Evolutionary conservation across 2,888 invertebrate species (phyloP), one percentile per base, ranked within the genome.

Genomic region (Ochropleura plecta): DNA sequence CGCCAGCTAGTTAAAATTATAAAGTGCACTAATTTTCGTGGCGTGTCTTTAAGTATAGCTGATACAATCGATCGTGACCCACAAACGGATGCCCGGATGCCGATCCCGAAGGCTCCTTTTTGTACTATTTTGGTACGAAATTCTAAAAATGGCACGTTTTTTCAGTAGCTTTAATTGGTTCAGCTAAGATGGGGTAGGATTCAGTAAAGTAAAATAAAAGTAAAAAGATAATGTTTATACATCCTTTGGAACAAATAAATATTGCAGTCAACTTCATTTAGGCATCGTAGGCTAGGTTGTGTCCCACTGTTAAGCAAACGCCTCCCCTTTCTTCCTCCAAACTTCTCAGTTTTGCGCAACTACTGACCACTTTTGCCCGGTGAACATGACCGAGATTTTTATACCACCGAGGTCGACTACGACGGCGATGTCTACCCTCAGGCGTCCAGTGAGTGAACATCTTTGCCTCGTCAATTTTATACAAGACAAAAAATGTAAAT

Each of bases 21-120:
- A 20, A 49, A 18, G 55, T 18, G 18, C 55, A 18, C 44, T 16
- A 40, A 30, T 73, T 74, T 75, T 40, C 18, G 42, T 60, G n/a
- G 48, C 14, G 10, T n/a, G 5, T 46, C 18, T 49, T 55, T 49
- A 53, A 73, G 60, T 79, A 73, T 44, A 73, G 46, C 64, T 53
- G n/a, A 64, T n/a, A 53, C 53, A 74, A 60, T 80, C 48, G 65
- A 64, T 51, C 79, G 57, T 79, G 80, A 79, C 76, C 46, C 40
- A 77, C 30, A 53, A 64, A 79, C 18, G 74, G 46, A n/a, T 65
- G 53, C 53, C 12, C 2, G 44, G 40, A n/a, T 53, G 60, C 8
- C 64, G 48, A 16, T 18, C 48, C 40, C 20, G 10, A 18, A 48
- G 14, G 20, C 20, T n/a, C 40, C 4, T n/a, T 46, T 76, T 48